A percentile compares a stretch with the other conserved stretches of the same genome.
Conservation (phyloP, 2,888 invertebrate genomes). For the Acronicta leporina region DNA sequence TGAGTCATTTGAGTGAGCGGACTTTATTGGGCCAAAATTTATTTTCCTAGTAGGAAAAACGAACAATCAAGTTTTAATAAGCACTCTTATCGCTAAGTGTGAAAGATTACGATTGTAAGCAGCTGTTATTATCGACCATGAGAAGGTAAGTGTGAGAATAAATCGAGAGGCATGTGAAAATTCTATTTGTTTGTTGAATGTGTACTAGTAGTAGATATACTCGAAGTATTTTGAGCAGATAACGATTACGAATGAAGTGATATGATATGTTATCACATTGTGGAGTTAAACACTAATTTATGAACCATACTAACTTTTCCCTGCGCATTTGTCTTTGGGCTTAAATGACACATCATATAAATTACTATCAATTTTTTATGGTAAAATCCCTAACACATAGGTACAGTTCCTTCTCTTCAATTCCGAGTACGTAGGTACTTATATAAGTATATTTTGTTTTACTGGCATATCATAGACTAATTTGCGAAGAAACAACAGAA, state of each 20-base stretch:
- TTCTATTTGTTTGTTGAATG: slow-evolving; percentile 50
- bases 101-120: slow-evolving; percentile 53
- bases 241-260: slow-evolving; percentile 11
- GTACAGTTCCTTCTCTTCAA: too few species aligned
- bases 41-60: slow-evolving; percentile 31
- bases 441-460: not conserved
- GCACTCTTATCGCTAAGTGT: slow-evolving; percentile 46
- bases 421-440: slow-evolving; percentile 5
- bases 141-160: slow-evolving; percentile 71
- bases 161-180: slow-evolving; percentile 68
- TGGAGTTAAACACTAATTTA: slow-evolving; percentile 12
- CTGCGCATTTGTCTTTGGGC: not conserved
- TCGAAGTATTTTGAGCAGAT: slow-evolving; percentile 26
- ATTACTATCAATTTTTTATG: not conserved
- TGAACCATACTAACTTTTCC: not conserved
- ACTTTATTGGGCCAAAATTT: slow-evolving; percentile 44
- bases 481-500: slow-evolving; percentile 39
- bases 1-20: slow-evolving; percentile 53
- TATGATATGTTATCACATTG: slow-evolving; percentile 2
- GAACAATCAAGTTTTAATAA: slow-evolving; percentile 46
- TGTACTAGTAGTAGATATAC: slow-evolving; percentile 7
- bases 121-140: slow-evolving; percentile 55
- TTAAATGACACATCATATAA: too few species aligned
- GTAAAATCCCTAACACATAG: slow-evolving; percentile 2
- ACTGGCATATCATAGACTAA: slow-evolving; percentile 33